A percentile compares a stretch with the other conserved stretches of the same genome.
Conservation (phyloP, 2,888 invertebrate genomes). For the Lasioglossum malachurum region DNA sequence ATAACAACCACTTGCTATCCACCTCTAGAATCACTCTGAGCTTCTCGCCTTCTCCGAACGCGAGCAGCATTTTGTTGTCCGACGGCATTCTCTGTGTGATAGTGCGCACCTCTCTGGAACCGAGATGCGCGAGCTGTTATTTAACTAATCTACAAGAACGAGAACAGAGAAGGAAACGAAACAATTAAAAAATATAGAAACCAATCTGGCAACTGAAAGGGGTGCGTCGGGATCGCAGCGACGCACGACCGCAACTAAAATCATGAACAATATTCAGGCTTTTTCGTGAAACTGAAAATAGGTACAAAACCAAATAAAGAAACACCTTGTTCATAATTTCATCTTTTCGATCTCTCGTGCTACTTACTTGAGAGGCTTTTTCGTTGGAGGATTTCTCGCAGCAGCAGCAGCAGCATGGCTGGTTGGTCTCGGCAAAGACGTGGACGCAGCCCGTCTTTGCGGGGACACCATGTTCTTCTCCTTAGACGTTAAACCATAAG, state of each 20-base stretch:
- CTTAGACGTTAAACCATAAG: constrained; percentile 78
- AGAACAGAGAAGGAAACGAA: constrained; percentile 59
- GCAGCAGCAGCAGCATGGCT: constrained; percentile 82
- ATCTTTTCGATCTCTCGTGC: not conserved
- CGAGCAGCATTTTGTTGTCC: constrained; percentile 90
- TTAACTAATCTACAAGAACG: constrained; percentile 64
- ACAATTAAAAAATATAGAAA: constrained; percentile 50
- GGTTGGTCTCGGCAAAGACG: constrained; percentile 87
- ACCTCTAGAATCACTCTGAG: constrained; percentile 91
- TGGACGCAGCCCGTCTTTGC: constrained; percentile 89
- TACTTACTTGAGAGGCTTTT: constrained; percentile 85
- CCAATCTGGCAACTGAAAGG: constrained; percentile 42
- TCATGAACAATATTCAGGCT: constrained; percentile 6
- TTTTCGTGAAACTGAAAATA: constrained; percentile 1
- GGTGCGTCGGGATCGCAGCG: not conserved
- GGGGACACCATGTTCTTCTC: constrained; percentile 82
- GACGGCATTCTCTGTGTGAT: constrained; percentile 91
- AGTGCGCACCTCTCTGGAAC: constrained; percentile 89
- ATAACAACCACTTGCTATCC: constrained; percentile 91
- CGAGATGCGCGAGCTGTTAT: constrained; percentile 66
- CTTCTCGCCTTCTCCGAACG: constrained; percentile 91
- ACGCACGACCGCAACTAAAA: constrained; percentile 4
- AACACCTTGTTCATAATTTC: not conserved
- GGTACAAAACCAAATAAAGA: not conserved
- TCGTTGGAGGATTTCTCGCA: constrained; percentile 73